Percentiles rank a stretch among this genome's conserved stretches.
phyloP scores from a whole-genome alignment of 2,888 invertebrate species.

The Xiphydria camelus region DNA sequence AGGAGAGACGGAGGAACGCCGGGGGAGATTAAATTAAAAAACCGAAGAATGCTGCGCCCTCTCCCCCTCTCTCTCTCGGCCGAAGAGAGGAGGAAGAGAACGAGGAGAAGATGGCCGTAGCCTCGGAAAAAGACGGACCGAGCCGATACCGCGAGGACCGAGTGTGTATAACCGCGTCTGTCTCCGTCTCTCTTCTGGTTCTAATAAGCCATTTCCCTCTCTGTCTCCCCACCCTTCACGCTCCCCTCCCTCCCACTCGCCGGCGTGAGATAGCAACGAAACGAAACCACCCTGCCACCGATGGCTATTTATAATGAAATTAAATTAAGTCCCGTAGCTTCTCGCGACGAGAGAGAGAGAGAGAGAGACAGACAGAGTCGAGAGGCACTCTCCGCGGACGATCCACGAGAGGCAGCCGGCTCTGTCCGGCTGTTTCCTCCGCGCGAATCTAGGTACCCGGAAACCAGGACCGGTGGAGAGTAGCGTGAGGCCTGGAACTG shows the following conservation, averaged over 20 bases:
- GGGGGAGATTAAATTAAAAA: constrained; percentile 38
- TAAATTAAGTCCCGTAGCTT: neutral
- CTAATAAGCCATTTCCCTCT: neutral
- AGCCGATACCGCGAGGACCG: neutral
- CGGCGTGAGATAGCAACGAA: neutral
- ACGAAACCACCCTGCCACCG: neutral
- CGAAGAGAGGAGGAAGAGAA: neutral
- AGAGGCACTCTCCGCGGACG: too few relatives aligned
- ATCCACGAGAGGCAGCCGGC: too few relatives aligned
- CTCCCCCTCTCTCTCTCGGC: too few relatives aligned
- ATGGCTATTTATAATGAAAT: constrained; percentile 2
- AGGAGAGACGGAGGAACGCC: constrained; percentile 5
- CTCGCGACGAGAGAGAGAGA: too few relatives aligned
- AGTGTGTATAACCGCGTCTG: neutral
- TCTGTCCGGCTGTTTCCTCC: too few relatives aligned
- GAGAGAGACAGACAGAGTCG: too few relatives aligned
- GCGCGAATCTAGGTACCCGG: too few relatives aligned
- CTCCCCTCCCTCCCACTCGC: too few relatives aligned
- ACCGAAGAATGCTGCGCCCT: constrained; percentile 1
- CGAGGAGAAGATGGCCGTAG: neutral
- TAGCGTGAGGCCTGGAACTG: too few relatives aligned
- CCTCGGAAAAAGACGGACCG: neutral
- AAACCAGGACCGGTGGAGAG: too few relatives aligned
- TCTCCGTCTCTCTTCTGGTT: too few relatives aligned
- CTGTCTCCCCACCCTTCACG: neutral